These are phyloP conservation scores for Diplosoma virens DNA, from an alignment of 23 tunicate species.

Conservation along the genomic window DNA sequence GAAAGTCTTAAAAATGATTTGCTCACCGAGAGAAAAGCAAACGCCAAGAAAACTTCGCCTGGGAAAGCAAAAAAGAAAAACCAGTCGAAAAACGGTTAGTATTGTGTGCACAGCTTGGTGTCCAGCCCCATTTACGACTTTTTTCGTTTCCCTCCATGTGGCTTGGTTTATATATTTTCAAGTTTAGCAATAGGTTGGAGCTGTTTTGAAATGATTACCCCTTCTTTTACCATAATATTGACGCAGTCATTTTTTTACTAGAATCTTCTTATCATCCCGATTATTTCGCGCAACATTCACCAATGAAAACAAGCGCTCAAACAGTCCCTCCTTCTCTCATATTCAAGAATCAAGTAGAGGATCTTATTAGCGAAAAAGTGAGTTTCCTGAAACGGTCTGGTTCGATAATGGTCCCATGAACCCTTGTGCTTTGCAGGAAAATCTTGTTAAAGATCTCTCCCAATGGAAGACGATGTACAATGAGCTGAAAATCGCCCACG, in stretches of 20 bases:
- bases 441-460: background rate
- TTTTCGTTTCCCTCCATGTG: background rate
- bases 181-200: background rate
- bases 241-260: background rate
- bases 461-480: conserved; percentile 8
- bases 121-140: background rate
- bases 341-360: background rate
- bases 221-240: background rate
- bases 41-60: background rate
- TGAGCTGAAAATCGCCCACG: background rate
- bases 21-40: background rate
- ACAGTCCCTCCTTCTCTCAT: background rate
- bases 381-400: no score
- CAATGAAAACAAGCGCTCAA: background rate
- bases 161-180: background rate
- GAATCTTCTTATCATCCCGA: background rate
- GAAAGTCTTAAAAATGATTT: background rate
- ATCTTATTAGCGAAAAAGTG: background rate
- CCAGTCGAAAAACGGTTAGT: background rate
- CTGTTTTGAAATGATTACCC: background rate
- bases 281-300: background rate
- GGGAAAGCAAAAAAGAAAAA: background rate
- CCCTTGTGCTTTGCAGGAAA: background rate
- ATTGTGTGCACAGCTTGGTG: background rate
- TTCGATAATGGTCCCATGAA: no score